These are phyloP conservation scores for Chelidonichthys spinosus DNA, from an alignment of 2,797 vertebrate species.

Conservation along the genomic window DNA sequence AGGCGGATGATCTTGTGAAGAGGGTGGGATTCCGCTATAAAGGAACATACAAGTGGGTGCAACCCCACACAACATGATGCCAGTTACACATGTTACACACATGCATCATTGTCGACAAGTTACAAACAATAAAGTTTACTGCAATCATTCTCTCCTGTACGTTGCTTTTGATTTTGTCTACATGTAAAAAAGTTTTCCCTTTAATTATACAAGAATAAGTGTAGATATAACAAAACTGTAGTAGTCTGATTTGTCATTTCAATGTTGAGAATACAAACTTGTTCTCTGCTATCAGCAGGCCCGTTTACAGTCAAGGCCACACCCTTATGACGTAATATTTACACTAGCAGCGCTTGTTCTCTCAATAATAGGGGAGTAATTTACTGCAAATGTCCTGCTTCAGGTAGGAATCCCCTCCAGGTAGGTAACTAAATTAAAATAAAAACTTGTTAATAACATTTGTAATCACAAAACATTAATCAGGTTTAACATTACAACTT, in stretches of 20 bases:
- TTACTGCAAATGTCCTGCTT: conserved; percentile 12
- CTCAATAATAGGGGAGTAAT: neutral
- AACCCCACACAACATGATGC: conserved; percentile 82
- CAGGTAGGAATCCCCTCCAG: conserved; percentile 21
- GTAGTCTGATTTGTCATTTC: conserved; percentile 33
- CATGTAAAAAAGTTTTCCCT: conserved; percentile 24
- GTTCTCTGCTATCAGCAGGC: conserved; percentile 23
- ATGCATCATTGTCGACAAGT: conserved; percentile 3
- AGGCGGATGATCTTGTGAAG: conserved; percentile 89
- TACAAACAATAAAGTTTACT: conserved; percentile 55
- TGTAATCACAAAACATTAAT: conserved; percentile 5
- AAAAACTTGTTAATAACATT: neutral
- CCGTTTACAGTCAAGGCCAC: conserved; percentile 32
- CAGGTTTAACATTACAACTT: neutral
- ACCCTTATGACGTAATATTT: neutral
- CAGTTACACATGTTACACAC: neutral
- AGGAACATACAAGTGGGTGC: conserved; percentile 94
- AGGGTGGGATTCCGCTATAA: conserved; percentile 91
- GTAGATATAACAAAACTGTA: neutral
- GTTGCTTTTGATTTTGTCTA: conserved; percentile 48
- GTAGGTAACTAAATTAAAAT: conserved; percentile 18
- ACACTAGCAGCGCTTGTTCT: conserved; percentile 13
- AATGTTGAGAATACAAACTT: no score
- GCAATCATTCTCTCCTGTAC: conserved; percentile 26
- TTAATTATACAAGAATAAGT: conserved; percentile 30